Base-by-base conservation (phyloP, 2,113 vertebrate genomes). In the Oenanthe oenanthe region DNA sequence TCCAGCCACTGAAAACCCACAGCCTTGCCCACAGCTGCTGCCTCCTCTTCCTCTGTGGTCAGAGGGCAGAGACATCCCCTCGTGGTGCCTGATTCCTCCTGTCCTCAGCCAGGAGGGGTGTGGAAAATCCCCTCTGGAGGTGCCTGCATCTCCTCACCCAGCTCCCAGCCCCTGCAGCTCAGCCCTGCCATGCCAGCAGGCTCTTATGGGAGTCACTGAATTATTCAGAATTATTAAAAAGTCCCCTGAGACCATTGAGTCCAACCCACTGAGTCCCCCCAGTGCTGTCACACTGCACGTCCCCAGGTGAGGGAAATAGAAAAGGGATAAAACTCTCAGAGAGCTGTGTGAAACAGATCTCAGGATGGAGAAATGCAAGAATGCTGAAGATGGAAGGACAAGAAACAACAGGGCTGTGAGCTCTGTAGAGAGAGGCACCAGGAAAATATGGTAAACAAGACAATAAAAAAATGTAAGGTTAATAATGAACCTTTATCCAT, bases 201-300 rank as follows among this genome's bases (percentile, higher is more conserved):
- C 25, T 12, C 32, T 22, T 7, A 9, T 3, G 42, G 22, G 29
- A 60, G 53, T n/a, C 32, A 45, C 2, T 20, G 53, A 10, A 5
- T 60, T 43, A 25, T 3, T 11, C 34, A 36, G 34, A 36, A 36
- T 36, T 36, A 36, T 7, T 36, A 36, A 6, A 53, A 74, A 60
- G 12, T 9, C 38, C 45, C 29, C 32, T 38, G 40, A 60, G 22
- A 53, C 5, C 32, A 29, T 0, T 3, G 9, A 38, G 7, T 3
- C 5, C 12, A 29, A 2, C 7, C 0, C 22, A 13, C 47, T 50
- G 25, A 26, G 0, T 10, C 25, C 6, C 10, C 22, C 15, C 28
- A 7, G 12, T 3, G 29, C 28, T 51, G 22, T 5, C 36, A 40
- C 34, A 36, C 34, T 36, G 34, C 32, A 7, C 2, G 3, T 28